Base-by-base conservation (phyloP, 1,140 invertebrate genomes). In the Arion vulgaris region DNA sequence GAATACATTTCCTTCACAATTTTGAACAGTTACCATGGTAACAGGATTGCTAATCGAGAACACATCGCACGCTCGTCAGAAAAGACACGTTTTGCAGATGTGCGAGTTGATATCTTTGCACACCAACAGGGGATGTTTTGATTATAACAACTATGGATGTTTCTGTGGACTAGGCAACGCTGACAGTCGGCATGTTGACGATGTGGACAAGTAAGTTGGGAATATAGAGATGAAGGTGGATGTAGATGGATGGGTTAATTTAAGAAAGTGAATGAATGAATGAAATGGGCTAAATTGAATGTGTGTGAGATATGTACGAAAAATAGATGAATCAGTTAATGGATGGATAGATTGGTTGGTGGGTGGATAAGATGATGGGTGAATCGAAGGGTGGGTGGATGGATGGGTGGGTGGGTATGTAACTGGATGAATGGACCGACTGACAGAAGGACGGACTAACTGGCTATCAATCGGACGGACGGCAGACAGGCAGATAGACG, bases 131-230 rank as follows among this genome's bases (percentile, higher is more conserved):
- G 75, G 84, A 17, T 89, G 88, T 57, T 71, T 80, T 0, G 83
- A 85, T 68, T 87, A 85, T 81, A 87, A 88, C 75, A 83, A 87
- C 72, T 89, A 89, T 81, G 88, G 88, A 13, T 89, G 88, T 80
- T 89, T 86, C 83, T 89, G 88, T 83, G 88, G 88, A 0, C 82
- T 86, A 45, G 88, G 88, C 11, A 86, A 87, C n/a, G 71, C 74
- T 11, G 85, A 73, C 23, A 28, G 69, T 17, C 79, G 76, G 0
- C 83, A 84, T 2, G 57, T 88, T 5, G 88, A 89, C 39, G 79
- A 75, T 13, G 77, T 85, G 0, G 88, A 89, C 71, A 74, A 53
- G 88, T 88, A 83, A 83, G 85, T 83, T 5, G 5, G 23, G 11
- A 9, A 28, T 71, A 19, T 11, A 11, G 17, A 41, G 34, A 34